Conservation (phyloP, 2,888 invertebrate species). For the Nephrotoma appendiculata region DNA sequence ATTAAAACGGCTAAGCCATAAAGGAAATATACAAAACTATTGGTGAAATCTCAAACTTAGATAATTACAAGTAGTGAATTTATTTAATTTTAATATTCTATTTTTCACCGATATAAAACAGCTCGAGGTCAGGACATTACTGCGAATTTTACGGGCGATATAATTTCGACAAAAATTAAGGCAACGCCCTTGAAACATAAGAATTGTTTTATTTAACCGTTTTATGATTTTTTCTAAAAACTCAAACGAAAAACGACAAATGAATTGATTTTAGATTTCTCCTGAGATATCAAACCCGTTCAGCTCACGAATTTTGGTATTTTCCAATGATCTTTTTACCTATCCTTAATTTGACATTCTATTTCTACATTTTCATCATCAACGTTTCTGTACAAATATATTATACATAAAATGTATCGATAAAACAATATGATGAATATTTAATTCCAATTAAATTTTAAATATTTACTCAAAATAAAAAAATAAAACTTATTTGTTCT, state of each 20-base stretch:
- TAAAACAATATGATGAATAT: background rate
- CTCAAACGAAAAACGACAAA: background rate
- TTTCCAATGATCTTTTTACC: background rate
- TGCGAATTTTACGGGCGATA: background rate
- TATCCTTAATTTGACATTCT: background rate
- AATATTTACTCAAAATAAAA: background rate
- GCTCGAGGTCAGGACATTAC: too few relatives aligned
- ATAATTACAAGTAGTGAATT: too few relatives aligned
- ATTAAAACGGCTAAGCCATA: too few relatives aligned
- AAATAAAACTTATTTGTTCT: background rate
- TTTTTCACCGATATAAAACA: too few relatives aligned
- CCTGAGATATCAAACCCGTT: background rate
- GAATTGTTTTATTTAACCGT: background rate
- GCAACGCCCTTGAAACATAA: background rate
- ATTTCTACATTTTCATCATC: background rate
- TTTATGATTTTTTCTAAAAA: background rate
- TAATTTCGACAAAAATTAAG: background rate
- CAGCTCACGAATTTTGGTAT: background rate
- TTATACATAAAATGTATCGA: too few relatives aligned
- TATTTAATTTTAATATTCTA: too few relatives aligned
- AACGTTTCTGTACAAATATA: background rate
- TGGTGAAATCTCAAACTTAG: too few relatives aligned
- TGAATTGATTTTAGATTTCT: background rate
- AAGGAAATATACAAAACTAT: too few relatives aligned
- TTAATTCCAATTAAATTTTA: background rate